Conservation (phyloP, 1,140 invertebrate genomes). For the Pinna nobilis region DNA sequence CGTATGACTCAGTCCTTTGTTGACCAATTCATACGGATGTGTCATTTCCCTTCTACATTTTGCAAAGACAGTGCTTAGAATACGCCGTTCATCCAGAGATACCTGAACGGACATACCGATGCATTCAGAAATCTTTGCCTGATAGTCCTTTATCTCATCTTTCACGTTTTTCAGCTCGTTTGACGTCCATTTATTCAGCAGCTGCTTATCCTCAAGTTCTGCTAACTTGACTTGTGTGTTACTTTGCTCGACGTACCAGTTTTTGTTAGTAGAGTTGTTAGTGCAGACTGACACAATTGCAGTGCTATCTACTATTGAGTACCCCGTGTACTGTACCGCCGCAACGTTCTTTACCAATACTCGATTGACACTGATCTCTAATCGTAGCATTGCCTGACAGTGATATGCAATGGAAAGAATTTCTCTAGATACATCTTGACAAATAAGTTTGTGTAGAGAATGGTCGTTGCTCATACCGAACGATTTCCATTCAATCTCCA, state of each 20-base stretch:
- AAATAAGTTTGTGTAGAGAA: conserved; percentile 1
- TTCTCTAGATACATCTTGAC: conserved; percentile 14
- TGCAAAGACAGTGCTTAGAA: conserved; percentile 1
- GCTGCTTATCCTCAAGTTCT: conserved; percentile 26
- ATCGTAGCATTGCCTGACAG: conserved; percentile 20
- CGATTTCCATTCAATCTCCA: conserved; percentile 26
- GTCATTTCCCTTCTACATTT: conserved; percentile 24
- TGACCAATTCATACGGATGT: conserved; percentile 16
- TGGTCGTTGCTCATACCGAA: conserved; percentile 20
- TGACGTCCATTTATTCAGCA: neutral
- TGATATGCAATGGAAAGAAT: conserved; percentile 23
- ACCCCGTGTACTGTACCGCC: conserved; percentile 19
- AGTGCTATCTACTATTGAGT: neutral
- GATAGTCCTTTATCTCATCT: neutral
- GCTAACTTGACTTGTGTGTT: conserved; percentile 6
- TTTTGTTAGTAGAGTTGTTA: conserved; percentile 16
- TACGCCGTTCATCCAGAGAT: conserved; percentile 22
- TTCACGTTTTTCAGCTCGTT: neutral
- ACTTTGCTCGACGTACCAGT: conserved; percentile 16
- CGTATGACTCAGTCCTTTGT: too few relatives aligned
- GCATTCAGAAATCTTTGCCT: neutral
- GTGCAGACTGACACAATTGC: neutral
- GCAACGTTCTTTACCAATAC: conserved; percentile 17
- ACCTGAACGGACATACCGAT: conserved; percentile 14
- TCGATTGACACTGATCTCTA: neutral